Base-by-base conservation (phyloP, 2,113 vertebrate genomes). In the Rhinolophus ferrumequinum region DNA sequence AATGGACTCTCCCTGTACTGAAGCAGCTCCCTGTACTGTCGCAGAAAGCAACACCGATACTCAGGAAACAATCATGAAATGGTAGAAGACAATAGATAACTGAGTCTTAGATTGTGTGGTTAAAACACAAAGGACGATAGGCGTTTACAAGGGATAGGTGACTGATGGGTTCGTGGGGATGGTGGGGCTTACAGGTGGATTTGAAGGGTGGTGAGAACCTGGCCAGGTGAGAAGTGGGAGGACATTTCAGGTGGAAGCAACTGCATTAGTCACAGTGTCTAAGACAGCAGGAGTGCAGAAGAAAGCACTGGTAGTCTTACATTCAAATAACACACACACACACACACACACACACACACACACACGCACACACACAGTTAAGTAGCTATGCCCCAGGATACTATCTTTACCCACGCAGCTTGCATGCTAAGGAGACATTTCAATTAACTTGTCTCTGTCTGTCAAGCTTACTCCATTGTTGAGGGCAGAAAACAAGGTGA, bases 391-490 rank as follows among this genome's bases (percentile, higher is more conserved):
- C 16, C n/a, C 30, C 18, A 47, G 38, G 77, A 69, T 22, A 76
- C 18, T 35, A 69, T 97, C 85, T 92, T 69, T 81, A 54, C 38
- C 77, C 50, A 26, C 73, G 66, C 26, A 64, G 60, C 60, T 85
- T 90, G 56, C 72, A 60, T 18, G n/a, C 56, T 67, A 60, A 85
- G 33, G 56, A 64, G 50, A 93, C 62, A 82, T 96, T 97, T 94
- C 77, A 86, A 96, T 95, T 86, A 94, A 95, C 72, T 79, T 86
- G 73, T 95, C 77, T 82, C 67, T 69, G 79, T 82, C 67, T 69
- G 79, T 52, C 41, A 85, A 76, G 58, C 35, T 96, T 79, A 69
- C 11, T 96, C 54, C 41, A 62, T 77, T 80, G 50, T 66, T 70
- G n/a, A 93, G 50, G 69, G 52, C 50, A 96, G 87, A 73, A 96